These are phyloP conservation scores for Trichogramma dendrolimi DNA, from an alignment of 2,888 invertebrate species.

Conservation along the genomic window DNA sequence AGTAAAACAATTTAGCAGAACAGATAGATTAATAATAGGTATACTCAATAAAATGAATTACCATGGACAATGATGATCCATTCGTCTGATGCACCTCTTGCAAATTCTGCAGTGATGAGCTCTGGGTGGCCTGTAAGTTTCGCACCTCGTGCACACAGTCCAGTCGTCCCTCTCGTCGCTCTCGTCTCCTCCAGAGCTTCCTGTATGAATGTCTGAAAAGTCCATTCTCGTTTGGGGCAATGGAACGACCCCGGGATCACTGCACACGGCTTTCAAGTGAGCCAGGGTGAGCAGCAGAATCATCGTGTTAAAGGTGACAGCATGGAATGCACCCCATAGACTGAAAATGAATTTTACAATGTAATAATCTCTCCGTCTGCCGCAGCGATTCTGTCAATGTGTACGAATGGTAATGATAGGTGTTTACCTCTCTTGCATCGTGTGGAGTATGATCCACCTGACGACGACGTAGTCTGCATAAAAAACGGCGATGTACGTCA, in stretches of 20 bases:
- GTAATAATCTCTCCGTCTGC: not conserved
- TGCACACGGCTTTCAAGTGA: slow-evolving; percentile 79
- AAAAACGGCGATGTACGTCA: slow-evolving; percentile 75
- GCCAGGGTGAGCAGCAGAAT: slow-evolving; percentile 71
- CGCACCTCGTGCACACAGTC: slow-evolving; percentile 78
- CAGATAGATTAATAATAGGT: slow-evolving; percentile 3
- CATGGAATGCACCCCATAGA: slow-evolving; percentile 78
- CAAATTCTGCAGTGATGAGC: slow-evolving; percentile 88
- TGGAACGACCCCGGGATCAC: slow-evolving; percentile 88
- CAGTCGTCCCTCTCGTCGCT: slow-evolving; percentile 61
- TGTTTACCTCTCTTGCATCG: slow-evolving; percentile 72
- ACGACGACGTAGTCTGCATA: slow-evolving; percentile 87
- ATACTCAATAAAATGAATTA: slow-evolving; percentile 35
- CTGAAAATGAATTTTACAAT: slow-evolving; percentile 53
- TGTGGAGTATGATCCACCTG: slow-evolving; percentile 76
- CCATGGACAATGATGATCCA: slow-evolving; percentile 88
- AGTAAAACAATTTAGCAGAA: not conserved
- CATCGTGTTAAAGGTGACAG: slow-evolving; percentile 73
- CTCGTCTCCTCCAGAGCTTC: slow-evolving; percentile 51
- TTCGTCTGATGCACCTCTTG: slow-evolving; percentile 72
- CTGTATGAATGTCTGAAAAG: slow-evolving; percentile 74
- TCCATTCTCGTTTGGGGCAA: slow-evolving; percentile 68
- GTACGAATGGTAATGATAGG: slow-evolving; percentile 22
- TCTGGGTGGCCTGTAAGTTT: slow-evolving; percentile 76
- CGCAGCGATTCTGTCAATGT: not conserved